These are phyloP conservation scores for Drosophila punjabiensis DNA, from an alignment of 1,140 invertebrate species.

Conservation along the genomic window DNA sequence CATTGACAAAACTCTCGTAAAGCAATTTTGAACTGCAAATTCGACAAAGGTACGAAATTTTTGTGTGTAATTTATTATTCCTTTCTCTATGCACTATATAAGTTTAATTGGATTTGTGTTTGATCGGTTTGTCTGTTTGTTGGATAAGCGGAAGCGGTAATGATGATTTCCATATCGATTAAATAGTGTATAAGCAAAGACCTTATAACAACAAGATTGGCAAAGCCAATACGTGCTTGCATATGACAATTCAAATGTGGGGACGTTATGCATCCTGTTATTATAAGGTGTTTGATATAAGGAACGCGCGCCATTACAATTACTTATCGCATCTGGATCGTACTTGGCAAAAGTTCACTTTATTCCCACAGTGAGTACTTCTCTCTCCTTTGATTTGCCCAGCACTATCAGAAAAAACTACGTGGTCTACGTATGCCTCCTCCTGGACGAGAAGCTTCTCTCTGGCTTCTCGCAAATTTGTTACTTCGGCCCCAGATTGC, in stretches of 20 bases:
- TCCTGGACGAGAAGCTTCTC: conserved; percentile 7
- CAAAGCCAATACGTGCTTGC: background rate
- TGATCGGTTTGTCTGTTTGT: conserved; percentile 20
- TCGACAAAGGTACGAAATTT: conserved; percentile 83
- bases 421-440: conserved; percentile 9
- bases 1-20: conserved; percentile 60
- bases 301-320: conserved; percentile 65
- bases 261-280: background rate
- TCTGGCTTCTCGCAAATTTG: conserved; percentile 23
- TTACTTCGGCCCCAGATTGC: conserved; percentile 30
- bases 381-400: conserved; percentile 24
- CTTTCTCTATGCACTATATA: conserved; percentile 40
- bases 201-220: background rate
- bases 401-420: conserved; percentile 48
- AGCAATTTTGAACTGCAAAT: conserved; percentile 85
- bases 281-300: conserved; percentile 32
- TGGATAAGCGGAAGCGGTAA: conserved; percentile 50
- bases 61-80: conserved; percentile 55
- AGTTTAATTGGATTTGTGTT: conserved; percentile 25
- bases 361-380: conserved; percentile 47
- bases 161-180: conserved; percentile 32
- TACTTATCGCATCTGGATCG: conserved; percentile 28
- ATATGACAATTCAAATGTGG: background rate
- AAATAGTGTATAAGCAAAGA: conserved; percentile 48
- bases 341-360: conserved; percentile 44